A percentile compares a stretch with the other conserved stretches of the same genome.
These are phyloP conservation scores for Rhyzopertha dominica DNA, from an alignment of 1,140 invertebrate species.

Conservation along the genomic window DNA sequence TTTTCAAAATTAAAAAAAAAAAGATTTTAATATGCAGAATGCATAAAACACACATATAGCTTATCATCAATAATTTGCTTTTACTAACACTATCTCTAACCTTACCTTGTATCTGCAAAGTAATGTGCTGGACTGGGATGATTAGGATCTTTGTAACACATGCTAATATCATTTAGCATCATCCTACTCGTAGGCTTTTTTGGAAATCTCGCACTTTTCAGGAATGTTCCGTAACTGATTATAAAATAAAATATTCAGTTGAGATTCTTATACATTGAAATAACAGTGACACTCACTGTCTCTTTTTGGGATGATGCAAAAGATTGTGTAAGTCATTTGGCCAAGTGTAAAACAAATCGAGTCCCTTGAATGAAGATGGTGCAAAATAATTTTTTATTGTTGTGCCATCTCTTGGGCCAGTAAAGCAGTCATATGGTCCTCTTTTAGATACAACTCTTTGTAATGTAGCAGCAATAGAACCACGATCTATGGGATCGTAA, in stretches of 20 bases:
- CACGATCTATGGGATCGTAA: slow-evolving; percentile 23
- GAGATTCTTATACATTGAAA: background rate
- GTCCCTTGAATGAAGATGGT: slow-evolving; percentile 13
- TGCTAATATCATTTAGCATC: slow-evolving; percentile 29
- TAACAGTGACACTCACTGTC: slow-evolving; percentile 17
- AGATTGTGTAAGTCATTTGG: slow-evolving; percentile 29
- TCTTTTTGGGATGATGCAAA: slow-evolving; percentile 28
- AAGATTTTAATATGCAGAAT: too few relatives aligned
- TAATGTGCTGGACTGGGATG: slow-evolving; percentile 34
- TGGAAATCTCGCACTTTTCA: slow-evolving; percentile 25
- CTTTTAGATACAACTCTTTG: slow-evolving; percentile 20
- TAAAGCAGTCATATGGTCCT: slow-evolving; percentile 41
- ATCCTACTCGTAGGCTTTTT: slow-evolving; percentile 25
- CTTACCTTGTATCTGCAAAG: slow-evolving; percentile 11
- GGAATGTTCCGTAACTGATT: slow-evolving; percentile 30
- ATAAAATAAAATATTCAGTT: slow-evolving; percentile 2
- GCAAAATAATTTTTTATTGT: slow-evolving; percentile 43
- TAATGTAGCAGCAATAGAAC: slow-evolving; percentile 11
- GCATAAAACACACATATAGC: too few relatives aligned
- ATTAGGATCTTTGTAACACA: slow-evolving; percentile 31
- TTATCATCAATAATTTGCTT: too few relatives aligned
- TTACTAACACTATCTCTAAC: too few relatives aligned
- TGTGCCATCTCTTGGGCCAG: slow-evolving; percentile 31
- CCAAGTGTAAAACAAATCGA: slow-evolving; percentile 31
- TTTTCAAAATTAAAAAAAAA: too few relatives aligned